These are phyloP conservation scores for Macrophya annulata DNA, from an alignment of 2,888 invertebrate genomes.

Conservation along the genomic window DNA sequence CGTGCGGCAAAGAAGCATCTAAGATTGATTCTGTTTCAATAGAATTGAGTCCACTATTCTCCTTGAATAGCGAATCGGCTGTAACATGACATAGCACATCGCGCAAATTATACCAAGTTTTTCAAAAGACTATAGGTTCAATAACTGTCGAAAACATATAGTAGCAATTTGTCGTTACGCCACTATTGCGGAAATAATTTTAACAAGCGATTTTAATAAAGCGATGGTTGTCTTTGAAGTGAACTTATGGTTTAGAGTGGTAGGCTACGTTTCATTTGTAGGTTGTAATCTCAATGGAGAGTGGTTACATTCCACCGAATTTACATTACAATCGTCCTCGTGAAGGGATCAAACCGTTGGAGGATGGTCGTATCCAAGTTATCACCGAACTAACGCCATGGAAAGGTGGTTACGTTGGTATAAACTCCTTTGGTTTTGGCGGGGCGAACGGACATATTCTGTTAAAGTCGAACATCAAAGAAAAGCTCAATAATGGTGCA, in stretches of 20 bases:
- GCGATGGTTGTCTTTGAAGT: neutral
- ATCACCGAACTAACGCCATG: constrained; percentile 88
- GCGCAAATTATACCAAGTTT: no score
- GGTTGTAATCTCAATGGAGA: constrained; percentile 90
- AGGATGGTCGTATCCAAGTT: constrained; percentile 85
- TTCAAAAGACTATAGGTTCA: no score
- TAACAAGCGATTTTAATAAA: neutral
- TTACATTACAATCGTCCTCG: constrained; percentile 88
- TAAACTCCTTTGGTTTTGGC: constrained; percentile 97
- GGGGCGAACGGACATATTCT: constrained; percentile 92
- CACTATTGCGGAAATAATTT: neutral
- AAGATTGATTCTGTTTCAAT: no score
- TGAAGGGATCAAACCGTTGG: constrained; percentile 83
- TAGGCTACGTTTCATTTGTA: constrained; percentile 66
- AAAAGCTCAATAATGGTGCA: constrained; percentile 83
- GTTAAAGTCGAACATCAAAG: constrained; percentile 83
- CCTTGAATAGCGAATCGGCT: no score
- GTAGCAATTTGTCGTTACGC: neutral
- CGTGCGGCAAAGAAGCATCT: no score
- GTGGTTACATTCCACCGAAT: constrained; percentile 91
- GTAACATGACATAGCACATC: no score
- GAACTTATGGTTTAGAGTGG: neutral
- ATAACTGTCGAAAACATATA: no score
- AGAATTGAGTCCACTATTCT: no score
- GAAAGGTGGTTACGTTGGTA: constrained; percentile 87